phyloP scores from a whole-genome alignment of 2,797 vertebrate genomes.

The Ptychobarbus kaznakovi region DNA sequence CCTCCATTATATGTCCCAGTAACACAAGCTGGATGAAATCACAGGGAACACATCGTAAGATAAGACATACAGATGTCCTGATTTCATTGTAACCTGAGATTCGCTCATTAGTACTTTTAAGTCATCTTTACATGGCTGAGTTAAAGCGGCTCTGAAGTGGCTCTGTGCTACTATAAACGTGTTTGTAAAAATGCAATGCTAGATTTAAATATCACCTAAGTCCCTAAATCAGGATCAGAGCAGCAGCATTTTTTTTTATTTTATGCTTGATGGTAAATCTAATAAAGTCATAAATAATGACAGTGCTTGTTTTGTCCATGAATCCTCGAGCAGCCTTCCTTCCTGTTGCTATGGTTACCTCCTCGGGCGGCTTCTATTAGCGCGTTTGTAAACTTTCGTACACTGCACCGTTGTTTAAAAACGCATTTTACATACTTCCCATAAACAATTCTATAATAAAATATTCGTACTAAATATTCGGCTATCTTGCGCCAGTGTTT shows the following conservation, averaged over 20 bases:
- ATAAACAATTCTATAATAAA: background rate
- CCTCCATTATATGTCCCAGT: conserved; percentile 48
- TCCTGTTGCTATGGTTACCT: conserved; percentile 38
- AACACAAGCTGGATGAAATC: conserved; percentile 57
- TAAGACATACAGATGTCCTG: conserved; percentile 19
- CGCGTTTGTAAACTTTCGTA: background rate
- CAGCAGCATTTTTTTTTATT: background rate
- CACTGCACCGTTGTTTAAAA: background rate
- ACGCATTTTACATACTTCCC: background rate
- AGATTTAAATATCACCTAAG: background rate
- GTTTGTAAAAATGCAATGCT: background rate
- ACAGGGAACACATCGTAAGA: conserved; percentile 38
- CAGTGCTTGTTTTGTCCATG: background rate
- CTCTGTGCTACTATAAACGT: background rate
- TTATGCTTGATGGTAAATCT: background rate
- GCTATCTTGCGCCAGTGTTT: background rate
- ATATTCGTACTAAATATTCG: background rate
- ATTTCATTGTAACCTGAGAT: conserved; percentile 23
- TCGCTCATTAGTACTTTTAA: background rate
- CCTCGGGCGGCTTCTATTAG: background rate
- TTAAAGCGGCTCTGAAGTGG: background rate
- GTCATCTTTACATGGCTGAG: background rate
- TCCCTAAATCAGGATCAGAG: background rate
- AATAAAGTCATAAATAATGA: background rate
- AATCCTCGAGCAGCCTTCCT: background rate